Conservation (phyloP, 2,797 vertebrate species). For the Champsocephalus esox region DNA sequence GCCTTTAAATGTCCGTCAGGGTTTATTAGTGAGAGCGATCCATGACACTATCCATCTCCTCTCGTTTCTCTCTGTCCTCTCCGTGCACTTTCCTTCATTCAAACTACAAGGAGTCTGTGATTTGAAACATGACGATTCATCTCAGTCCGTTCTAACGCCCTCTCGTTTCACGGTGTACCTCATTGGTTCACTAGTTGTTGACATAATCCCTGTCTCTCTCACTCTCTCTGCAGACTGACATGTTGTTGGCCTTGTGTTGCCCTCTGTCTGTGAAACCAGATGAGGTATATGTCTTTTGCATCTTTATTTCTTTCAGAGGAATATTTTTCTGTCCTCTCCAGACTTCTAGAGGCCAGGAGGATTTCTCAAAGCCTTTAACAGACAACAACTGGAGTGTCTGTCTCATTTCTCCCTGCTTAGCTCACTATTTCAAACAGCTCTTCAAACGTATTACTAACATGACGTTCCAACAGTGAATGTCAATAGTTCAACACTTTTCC, state of each 20-base stretch:
- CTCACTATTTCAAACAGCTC: not conserved
- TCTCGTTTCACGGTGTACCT: slow-evolving; percentile 16
- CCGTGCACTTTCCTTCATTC: slow-evolving; percentile 35
- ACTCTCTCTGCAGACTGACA: slow-evolving; percentile 41
- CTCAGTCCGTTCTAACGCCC: not conserved
- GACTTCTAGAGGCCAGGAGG: slow-evolving; percentile 18
- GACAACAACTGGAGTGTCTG: not conserved
- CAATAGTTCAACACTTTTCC: too few species aligned
- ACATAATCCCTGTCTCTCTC: slow-evolving; percentile 39
- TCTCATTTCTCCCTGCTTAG: not conserved
- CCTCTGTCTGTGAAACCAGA: slow-evolving; percentile 35
- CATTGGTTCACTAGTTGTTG: slow-evolving; percentile 36
- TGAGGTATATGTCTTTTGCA: slow-evolving; percentile 49
- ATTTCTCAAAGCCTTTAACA: slow-evolving; percentile 22
- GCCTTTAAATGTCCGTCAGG: slow-evolving; percentile 69
- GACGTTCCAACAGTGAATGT: too few species aligned
- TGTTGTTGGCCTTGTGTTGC: slow-evolving; percentile 35
- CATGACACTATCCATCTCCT: slow-evolving; percentile 46
- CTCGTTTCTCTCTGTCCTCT: slow-evolving; percentile 38
- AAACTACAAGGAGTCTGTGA: not conserved
- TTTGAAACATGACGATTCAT: slow-evolving; percentile 43
- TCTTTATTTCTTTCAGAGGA: slow-evolving; percentile 50
- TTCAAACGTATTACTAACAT: too few species aligned
- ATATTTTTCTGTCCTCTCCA: slow-evolving; percentile 34
- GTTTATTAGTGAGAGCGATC: slow-evolving; percentile 58